These are phyloP conservation scores for Drosophila fuyamai DNA, from an alignment of 1,140 invertebrate genomes.

Conservation along the genomic window DNA sequence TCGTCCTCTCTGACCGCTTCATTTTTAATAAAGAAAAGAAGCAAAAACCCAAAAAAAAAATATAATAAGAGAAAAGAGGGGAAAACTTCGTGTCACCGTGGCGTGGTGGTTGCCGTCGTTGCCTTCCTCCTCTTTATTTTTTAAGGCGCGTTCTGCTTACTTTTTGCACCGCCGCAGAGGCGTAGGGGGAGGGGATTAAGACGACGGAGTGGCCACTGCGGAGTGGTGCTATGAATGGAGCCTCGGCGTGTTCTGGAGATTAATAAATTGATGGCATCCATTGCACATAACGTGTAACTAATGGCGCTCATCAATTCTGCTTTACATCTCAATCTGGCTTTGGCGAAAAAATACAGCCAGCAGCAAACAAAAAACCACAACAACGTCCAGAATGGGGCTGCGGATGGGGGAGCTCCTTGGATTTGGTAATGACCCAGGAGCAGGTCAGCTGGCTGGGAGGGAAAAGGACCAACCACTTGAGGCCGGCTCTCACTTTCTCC, in stretches of 20 bases:
- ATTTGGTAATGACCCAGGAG: conserved; percentile 55
- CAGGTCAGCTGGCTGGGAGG: conserved; percentile 27
- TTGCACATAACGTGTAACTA: conserved; percentile 85
- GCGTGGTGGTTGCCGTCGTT: conserved; percentile 5
- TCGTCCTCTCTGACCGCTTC: conserved; percentile 27
- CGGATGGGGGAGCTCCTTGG: conserved; percentile 26
- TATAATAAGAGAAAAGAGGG: conserved; percentile 32
- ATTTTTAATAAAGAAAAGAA: conserved; percentile 58
- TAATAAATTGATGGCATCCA: conserved; percentile 85
- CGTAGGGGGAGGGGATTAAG: conserved; percentile 61
- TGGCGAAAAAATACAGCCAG: conserved; percentile 55
- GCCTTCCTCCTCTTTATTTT: conserved; percentile 32
- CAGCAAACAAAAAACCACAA: conserved; percentile 30
- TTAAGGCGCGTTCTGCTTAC: conserved; percentile 62
- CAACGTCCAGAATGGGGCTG: conserved; percentile 4
- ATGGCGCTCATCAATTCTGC: conserved; percentile 85
- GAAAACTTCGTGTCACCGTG: conserved; percentile 74
- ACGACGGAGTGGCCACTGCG: conserved; percentile 64
- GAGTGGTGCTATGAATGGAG: conserved; percentile 68
- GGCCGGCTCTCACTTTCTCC: conserved; percentile 54
- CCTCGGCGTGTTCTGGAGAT: conserved; percentile 84
- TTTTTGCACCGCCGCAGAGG: conserved; percentile 42
- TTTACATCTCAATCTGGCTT: conserved; percentile 85
- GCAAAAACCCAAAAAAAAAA: conserved; percentile 23
- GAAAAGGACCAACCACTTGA: conserved; percentile 38